Base-by-base conservation (phyloP, 1,140 invertebrate species). In the Drosophila pseudoobscura region DNA sequence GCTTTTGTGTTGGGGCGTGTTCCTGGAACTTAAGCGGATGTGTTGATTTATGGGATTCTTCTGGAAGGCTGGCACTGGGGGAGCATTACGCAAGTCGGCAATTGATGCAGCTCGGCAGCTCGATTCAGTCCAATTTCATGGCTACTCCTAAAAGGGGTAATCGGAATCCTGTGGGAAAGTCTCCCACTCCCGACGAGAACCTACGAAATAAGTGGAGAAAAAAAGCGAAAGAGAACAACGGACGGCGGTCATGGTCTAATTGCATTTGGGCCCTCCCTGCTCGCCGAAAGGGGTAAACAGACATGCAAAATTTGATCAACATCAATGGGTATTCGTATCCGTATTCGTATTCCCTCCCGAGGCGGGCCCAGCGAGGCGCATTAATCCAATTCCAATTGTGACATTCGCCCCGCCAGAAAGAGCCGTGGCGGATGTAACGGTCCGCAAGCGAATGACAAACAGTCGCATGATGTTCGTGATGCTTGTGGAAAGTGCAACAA, bases 1-100 rank as follows among this genome's bases (percentile, higher is more conserved):
- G 55, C 47, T 47, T 51, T 64, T 50, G 60, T 62, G 58, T 62
- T 60, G 72, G 74, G 78, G 82, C 73, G 82, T 39, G 82, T 87
- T 85, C 82, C 82, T 87, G 64, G 82, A 87, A 85, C 68, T 87
- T 55, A 49, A 87, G 83, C 82, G 82, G 82, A 85, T 85, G 82
- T 87, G 82, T 85, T 85, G 82, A 85, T 87, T 87, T 85, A 85
- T 85, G 83, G 66, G 52, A 76, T 64, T 68, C 45, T 45, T 57
- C 51, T 78, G 46, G 54, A 41, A 39, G 31, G 35, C 26, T 22
- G 2, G 60, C 60, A 46, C 31, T 31, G 45, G 55, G 13, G 52
- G 15, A 22, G 49, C 51, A 78, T 85, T 85, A 85, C 82, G 74
- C 80, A 85, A 85, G 66, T 76, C 15, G 41, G 58, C 77, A 80